These are phyloP conservation scores for Caenorhabditis latens DNA, from an alignment of 1,140 invertebrate species.

Conservation along the genomic window DNA sequence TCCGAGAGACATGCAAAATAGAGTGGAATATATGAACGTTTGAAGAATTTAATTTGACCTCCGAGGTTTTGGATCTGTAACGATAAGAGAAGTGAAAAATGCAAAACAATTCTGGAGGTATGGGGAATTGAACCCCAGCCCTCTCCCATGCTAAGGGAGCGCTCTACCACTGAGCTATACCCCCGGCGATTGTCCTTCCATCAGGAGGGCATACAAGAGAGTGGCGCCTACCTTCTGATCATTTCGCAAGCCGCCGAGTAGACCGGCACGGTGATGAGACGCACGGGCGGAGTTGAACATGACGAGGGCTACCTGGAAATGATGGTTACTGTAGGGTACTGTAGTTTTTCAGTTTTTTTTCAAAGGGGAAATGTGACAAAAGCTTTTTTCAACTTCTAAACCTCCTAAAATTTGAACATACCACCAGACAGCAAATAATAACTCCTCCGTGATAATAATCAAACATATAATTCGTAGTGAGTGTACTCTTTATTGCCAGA, in stretches of 20 bases:
- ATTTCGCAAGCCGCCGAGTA: slow-evolving; percentile 7
- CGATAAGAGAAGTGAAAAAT: neutral
- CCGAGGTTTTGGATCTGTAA: slow-evolving; percentile 24
- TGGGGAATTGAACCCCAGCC: slow-evolving; percentile 57
- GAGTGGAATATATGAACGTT: neutral
- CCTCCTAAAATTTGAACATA: neutral
- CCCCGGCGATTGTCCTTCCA: neutral
- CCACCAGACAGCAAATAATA: neutral
- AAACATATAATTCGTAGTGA: neutral
- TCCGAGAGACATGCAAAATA: slow-evolving; percentile 5
- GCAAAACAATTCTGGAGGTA: slow-evolving; percentile 36
- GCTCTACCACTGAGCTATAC: slow-evolving; percentile 58
- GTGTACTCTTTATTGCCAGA: neutral
- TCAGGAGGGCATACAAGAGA: neutral
- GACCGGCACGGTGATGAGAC: neutral
- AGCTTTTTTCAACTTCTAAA: neutral
- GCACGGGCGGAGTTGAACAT: slow-evolving; percentile 12
- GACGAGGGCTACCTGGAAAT: neutral
- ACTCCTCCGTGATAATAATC: slow-evolving; percentile 22
- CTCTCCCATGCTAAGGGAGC: slow-evolving; percentile 58
- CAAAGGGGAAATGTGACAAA: too few relatives aligned
- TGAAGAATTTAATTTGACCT: neutral
- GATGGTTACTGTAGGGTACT: neutral
- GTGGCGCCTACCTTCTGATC: neutral
- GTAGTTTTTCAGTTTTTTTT: too few relatives aligned